Base-by-base conservation (phyloP, 1,140 invertebrate species). In the Battus philenor region DNA sequence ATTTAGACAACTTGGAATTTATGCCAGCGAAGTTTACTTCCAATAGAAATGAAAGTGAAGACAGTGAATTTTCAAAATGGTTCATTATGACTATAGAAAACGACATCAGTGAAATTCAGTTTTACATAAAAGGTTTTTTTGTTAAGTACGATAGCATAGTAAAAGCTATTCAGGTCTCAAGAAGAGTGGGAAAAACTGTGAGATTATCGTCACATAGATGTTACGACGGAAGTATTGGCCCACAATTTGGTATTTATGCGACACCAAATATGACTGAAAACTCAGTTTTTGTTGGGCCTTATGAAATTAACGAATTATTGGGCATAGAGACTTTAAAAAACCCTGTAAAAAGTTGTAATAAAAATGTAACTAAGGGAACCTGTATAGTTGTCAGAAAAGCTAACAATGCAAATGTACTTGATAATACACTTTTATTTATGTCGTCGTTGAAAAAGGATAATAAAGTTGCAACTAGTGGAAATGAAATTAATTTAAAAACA, bases 51-150 rank as follows among this genome's bases (percentile, higher is more conserved):
- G n/a, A 9, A 9, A 44, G 41, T 10, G n/a, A 9, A 9, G 43
- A 39, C n/a, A 13, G 24, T 12, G 58, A 65, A 10, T 29, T 54
- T 15, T 78, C 78, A 16, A 82, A 76, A 59, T 85, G 81, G 81
- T 85, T 83, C 59, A 47, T 83, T 6, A 78, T 85, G 75, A 80
- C 57, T 2, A 29, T 85, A 18, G 79, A 81, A 70, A 69, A 85
- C 44, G 79, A 83, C 65, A 80, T 82, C 53, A 68, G 26, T 12
- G 78, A 85, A 61, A 69, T 85, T 22, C 67, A 71, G 36, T 81
- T 82, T 55, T 64, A 61, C 30, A 70, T 65, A 18, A 76, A 59
- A 60, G 77, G 77, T 4, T 82, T 85, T 51, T 85, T 81, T 59
- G 77, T 85, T 1, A 80, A 70, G 51, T 66, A 76, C 56, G 62